A percentile compares a stretch with the other conserved stretches of the same genome.
Evolutionary conservation across 2,888 invertebrate genomes (phyloP).

Genomic region (Hirtodrosophila cameraria): DNA sequence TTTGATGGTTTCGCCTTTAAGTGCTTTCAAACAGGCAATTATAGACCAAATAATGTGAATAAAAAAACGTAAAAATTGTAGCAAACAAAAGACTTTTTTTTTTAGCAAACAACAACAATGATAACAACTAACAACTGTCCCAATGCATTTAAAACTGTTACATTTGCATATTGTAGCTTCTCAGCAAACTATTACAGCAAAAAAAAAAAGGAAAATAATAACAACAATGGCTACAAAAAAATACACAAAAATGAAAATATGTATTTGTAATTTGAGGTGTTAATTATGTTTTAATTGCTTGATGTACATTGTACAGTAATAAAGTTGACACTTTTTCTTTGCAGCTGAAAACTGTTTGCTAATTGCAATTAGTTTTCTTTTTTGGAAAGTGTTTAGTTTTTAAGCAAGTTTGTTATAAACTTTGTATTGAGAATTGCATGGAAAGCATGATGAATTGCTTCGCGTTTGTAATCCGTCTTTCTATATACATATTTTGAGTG

Average conservation of each 20-base stretch:
- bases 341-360: constrained; percentile 21
- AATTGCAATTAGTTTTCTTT: constrained; percentile 4
- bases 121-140: constrained; percentile 15
- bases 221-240: not conserved
- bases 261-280: constrained; percentile 32
- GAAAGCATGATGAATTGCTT: too few species aligned
- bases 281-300: constrained; percentile 54
- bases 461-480: too few species aligned
- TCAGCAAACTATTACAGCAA: constrained; percentile 1
- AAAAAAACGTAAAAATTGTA: constrained; percentile 11
- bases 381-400: too few species aligned
- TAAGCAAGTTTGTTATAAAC: too few species aligned
- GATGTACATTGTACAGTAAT: constrained; percentile 17
- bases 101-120: not conserved
- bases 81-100: constrained; percentile 2
- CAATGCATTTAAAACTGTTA: constrained; percentile 13
- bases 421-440: too few species aligned
- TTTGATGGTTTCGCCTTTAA: constrained; percentile 55
- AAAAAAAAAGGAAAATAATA: too few species aligned
- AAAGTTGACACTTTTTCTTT: constrained; percentile 43
- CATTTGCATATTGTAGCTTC: constrained; percentile 35
- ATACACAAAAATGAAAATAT: not conserved
- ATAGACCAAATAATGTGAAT: constrained; percentile 52
- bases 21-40: constrained; percentile 48
- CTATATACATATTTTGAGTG: too few species aligned